Evolutionary conservation across 2,113 vertebrate genomes (phyloP), one percentile per base, ranked within the genome.

Genomic region (Podarcis muralis): DNA sequence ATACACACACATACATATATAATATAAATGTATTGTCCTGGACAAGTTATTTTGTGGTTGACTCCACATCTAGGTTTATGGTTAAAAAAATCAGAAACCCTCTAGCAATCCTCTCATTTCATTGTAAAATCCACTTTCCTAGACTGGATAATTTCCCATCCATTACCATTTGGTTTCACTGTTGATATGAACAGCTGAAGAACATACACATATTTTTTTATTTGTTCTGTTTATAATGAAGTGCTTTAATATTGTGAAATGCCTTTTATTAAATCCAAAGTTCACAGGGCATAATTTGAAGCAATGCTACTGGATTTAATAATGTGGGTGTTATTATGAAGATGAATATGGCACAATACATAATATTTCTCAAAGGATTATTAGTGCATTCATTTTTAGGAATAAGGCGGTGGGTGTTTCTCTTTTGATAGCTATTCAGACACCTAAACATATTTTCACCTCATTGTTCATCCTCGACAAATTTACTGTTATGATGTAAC

Each of bases 291-390:
- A 88, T 84, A 81, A 80, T 18, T 48, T 87, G 81, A 89, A 77
- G 48, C n/a, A 23, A 20, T 48, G 77, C 40, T 35, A 40, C 59
- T 85, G 18, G 40, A 23, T n/a, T 83, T 22, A 59, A 27, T 0
- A 82, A 74, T 7, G 69, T 76, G 59, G 65, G 18, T 65, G n/a
- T 53, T 80, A 93, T 37, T 74, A 88, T 89, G 85, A 90, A 87
- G 83, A 80, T 88, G 82, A 30, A 84, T 9, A 83, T 89, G 66
- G 90, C 7, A 27, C 91, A 82, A 86, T 76, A 90, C 86, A 3
- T 23, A 32, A 85, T 74, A 5, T 48, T 62, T 57, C 16, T 2
- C 4, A 30, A 76, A 87, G 25, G 86, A 86, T 53, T 8, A 27
- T 30, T 48, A 35, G 13, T 53, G 65, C 15, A 35, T 87, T 65